phyloP scores from a whole-genome alignment of 2,113 vertebrate genomes.

The Campylomormyrus tamandua region DNA sequence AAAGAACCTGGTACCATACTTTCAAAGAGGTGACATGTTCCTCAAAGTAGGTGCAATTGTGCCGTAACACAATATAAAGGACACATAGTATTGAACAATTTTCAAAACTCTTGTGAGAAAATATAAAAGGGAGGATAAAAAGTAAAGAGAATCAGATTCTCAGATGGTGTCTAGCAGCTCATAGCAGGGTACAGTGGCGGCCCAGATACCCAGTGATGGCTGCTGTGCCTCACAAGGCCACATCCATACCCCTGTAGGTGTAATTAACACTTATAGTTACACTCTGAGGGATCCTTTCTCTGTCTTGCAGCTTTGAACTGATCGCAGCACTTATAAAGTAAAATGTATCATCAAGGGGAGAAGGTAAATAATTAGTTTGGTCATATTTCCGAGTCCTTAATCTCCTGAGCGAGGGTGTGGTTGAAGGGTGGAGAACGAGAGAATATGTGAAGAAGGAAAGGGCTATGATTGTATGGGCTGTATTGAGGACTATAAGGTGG shows the following conservation, averaged over 20 bases:
- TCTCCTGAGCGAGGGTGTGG: slow-evolving; percentile 66
- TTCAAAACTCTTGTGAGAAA: neutral
- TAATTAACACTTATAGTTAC: slow-evolving; percentile 57
- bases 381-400: slow-evolving; percentile 66
- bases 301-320: slow-evolving; percentile 42
- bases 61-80: neutral
- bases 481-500: neutral
- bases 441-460: neutral
- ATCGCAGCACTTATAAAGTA: slow-evolving; percentile 50
- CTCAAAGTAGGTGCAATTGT: neutral
- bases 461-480: neutral
- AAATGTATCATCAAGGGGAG: slow-evolving; percentile 45
- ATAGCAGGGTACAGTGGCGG: neutral
- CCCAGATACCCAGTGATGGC: slow-evolving; percentile 38
- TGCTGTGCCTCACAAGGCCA: slow-evolving; percentile 12
- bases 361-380: slow-evolving; percentile 52
- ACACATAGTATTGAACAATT: neutral
- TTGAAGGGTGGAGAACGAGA: slow-evolving; percentile 62
- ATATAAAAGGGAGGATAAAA: neutral
- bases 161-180: neutral
- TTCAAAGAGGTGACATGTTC: slow-evolving; percentile 3
- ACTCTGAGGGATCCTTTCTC: slow-evolving; percentile 34
- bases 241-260: neutral
- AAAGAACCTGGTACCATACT: neutral
- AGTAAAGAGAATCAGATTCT: neutral